phyloP scores from a whole-genome alignment of 2,797 vertebrate species.

The Sphenopsis melanotis region DNA sequence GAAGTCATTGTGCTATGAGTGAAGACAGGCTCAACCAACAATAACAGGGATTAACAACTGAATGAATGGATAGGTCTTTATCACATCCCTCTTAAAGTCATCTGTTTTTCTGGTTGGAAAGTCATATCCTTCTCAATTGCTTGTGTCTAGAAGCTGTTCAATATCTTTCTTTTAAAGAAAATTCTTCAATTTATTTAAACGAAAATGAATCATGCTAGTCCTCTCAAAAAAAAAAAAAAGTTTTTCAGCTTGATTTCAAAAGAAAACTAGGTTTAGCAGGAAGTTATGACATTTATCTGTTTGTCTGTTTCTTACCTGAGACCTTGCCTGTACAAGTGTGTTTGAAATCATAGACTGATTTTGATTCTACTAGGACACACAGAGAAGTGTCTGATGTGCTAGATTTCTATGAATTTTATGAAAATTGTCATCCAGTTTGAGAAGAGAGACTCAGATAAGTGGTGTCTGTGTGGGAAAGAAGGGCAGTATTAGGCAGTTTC shows the following conservation, averaged over 20 bases:
- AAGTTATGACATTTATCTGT: rapidly evolving
- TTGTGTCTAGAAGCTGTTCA: not conserved
- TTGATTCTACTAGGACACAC: not conserved
- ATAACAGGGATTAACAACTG: not conserved
- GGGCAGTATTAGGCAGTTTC: not conserved
- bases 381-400: not conserved
- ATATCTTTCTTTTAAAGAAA: not conserved
- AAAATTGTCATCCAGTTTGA: not conserved
- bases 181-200: not conserved
- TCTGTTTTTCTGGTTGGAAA: not conserved
- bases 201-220: not conserved
- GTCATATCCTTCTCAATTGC: not conserved
- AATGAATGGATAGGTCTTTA: not conserved
- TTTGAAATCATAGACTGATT: not conserved
- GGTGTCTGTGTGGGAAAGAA: not conserved
- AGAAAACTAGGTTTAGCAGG: not conserved
- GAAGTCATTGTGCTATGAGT: not conserved
- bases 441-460: not conserved
- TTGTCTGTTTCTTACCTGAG: not conserved
- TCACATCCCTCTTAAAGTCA: not conserved
- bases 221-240: not conserved
- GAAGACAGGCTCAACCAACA: not conserved
- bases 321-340: rapidly evolving
- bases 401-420: not conserved
- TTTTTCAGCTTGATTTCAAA: not conserved